Percentiles rank a stretch among this genome's conserved stretches.
phyloP scores from a whole-genome alignment of 2,113 vertebrate species.

The Nothocercus nigrocapillus region DNA sequence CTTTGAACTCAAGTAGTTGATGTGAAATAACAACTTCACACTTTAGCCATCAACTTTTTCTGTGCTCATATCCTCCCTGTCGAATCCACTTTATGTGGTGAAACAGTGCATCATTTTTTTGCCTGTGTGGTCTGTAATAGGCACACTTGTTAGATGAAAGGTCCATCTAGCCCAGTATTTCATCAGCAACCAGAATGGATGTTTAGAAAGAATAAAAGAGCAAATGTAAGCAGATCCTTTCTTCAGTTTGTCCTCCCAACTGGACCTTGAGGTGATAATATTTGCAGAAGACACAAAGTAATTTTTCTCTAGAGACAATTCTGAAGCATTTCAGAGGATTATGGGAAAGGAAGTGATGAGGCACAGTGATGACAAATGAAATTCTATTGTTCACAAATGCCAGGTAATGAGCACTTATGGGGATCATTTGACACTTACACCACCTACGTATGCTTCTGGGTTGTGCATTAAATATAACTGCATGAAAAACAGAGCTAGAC shows the following conservation, averaged over 20 bases:
- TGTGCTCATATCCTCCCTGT: rapidly evolving
- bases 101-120: background rate
- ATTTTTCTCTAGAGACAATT: background rate
- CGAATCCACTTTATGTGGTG: background rate
- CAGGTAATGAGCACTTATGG: background rate
- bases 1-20: rapidly evolving
- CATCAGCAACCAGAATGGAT: background rate
- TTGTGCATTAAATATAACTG: background rate
- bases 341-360: background rate
- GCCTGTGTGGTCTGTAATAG: background rate
- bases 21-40: background rate
- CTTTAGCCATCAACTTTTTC: background rate
- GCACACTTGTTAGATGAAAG: background rate
- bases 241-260: background rate
- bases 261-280: background rate
- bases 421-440: background rate
- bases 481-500: background rate
- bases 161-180: background rate
- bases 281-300: background rate
- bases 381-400: background rate
- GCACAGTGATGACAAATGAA: background rate
- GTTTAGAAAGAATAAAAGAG: background rate
- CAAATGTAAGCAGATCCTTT: background rate
- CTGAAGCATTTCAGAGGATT: background rate
- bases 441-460: background rate